Percentiles rank a stretch among this genome's conserved stretches.
These are phyloP conservation scores for Ips nitidus DNA, from an alignment of 1,140 invertebrate species.

Conservation along the genomic window DNA sequence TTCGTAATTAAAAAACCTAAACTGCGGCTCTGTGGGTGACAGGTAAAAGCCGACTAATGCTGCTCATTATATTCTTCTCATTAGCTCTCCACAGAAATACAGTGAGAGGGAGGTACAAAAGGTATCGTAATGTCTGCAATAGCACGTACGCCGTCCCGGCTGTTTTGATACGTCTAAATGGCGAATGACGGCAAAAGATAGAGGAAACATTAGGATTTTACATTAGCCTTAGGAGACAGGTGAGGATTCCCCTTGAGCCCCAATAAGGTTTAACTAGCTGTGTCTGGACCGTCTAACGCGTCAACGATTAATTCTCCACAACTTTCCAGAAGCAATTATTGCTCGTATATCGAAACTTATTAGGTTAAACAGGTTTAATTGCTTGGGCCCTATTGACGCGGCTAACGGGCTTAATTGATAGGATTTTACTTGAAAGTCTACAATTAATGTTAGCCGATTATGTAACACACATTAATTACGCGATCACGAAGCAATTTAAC, in stretches of 20 bases:
- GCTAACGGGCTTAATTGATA: slow-evolving; percentile 9
- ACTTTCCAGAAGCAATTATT: neutral
- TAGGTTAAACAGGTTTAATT: slow-evolving; percentile 15
- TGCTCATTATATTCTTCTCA: slow-evolving; percentile 12
- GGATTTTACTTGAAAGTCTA: slow-evolving; percentile 15
- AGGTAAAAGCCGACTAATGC: slow-evolving; percentile 10
- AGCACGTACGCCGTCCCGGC: slow-evolving; percentile 6
- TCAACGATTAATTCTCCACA: neutral
- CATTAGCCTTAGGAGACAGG: slow-evolving; percentile 4
- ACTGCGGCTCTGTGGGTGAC: neutral
- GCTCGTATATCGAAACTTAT: slow-evolving; percentile 12
- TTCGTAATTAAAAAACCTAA: neutral
- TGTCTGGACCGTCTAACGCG: neutral
- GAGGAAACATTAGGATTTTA: slow-evolving; percentile 14
- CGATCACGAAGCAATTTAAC: slow-evolving; percentile 17
- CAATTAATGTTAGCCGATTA: slow-evolving; percentile 13
- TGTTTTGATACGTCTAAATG: neutral
- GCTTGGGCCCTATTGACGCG: neutral
- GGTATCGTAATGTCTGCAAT: slow-evolving; percentile 3
- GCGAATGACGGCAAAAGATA: neutral
- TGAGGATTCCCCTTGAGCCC: neutral
- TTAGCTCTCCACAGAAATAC: slow-evolving; percentile 5
- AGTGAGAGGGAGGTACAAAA: neutral
- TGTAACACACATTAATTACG: slow-evolving; percentile 18
- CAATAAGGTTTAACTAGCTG: neutral